Evolutionary conservation across 2,888 invertebrate species (phyloP), one percentile per base, ranked within the genome.

Genomic region (Trachelus tabidus): DNA sequence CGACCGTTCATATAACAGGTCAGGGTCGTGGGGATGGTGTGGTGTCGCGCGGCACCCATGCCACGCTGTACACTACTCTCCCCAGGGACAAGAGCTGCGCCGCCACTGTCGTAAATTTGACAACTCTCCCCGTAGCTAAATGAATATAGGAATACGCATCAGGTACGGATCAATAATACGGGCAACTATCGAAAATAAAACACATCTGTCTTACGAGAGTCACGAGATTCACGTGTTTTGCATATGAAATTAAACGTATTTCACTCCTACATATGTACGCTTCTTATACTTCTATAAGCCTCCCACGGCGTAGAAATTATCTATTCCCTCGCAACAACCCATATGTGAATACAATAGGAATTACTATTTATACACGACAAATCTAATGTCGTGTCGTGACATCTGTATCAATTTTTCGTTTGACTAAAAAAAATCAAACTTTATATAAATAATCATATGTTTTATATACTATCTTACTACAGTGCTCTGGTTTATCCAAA

Each of bases 101-200:
- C 79, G 83, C 85, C 81, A 80, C 80, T 84, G 85, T 85, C 86
- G 85, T 86, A 86, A 86, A 87, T 80, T 82, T 83, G 81, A 85
- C 84, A 83, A 83, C 86, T 86, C 87, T 86, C 84, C 84, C 84
- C 82, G 79, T 84, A 86, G 85, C 56, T 87, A 87, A 87, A 85
- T 87, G 85, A 85, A 82, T 83, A 80, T 82, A 81, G 78, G 79
- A 83, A 82, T 80, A 30, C 35, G 74, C 35, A 34, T 34, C 30
- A 30, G 34, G 34, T 74, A n/a, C n/a, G 30, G 34, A 30, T 30
- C 37, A 34, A 34, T 34, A 30, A 30, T 35, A 33, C 74, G 37
- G 23, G 15, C 15, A 34, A 74, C 73, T 78, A 80, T 80, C 81
- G 77, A 79, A 80, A 80, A 9, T 56, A 56, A 56, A 56, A 56